Conservation (phyloP, 1,140 invertebrate genomes). For the Doryteuthis pealeii region DNA sequence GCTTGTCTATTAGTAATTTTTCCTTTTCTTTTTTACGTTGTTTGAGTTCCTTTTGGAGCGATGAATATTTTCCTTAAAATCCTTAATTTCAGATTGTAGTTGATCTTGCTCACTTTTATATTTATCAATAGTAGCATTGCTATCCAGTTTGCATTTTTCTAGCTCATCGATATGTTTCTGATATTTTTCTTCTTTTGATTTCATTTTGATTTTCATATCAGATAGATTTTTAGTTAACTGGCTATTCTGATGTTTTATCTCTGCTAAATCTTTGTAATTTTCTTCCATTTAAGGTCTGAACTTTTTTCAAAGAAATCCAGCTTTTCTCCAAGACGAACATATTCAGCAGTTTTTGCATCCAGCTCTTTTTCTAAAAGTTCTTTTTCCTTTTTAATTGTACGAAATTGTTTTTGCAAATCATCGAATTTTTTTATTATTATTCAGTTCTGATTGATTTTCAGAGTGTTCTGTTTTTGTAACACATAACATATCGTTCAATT, state of each 20-base stretch:
- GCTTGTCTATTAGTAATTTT: not conserved
- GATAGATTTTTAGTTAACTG: not conserved
- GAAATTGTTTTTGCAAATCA: not conserved
- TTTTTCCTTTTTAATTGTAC: not conserved
- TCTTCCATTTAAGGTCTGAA: not conserved
- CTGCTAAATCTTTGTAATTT: not conserved
- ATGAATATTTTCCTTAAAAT: not conserved
- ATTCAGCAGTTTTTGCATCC: too few species aligned
- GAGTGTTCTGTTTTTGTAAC: not conserved
- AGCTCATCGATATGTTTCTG: not conserved
- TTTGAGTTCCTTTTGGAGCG: not conserved
- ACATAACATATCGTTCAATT: not conserved
- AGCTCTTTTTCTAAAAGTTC: not conserved
- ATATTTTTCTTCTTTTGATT: not conserved
- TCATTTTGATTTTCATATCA: conserved; percentile 1
- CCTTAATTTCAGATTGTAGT: not conserved
- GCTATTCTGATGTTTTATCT: not conserved
- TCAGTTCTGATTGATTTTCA: not conserved
- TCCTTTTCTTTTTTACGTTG: not conserved
- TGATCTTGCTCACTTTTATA: not conserved
- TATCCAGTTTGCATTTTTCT: not conserved
- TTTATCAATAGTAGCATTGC: not conserved
- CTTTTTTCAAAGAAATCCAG: not conserved
- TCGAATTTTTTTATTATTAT: not conserved
- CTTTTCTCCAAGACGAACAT: not conserved